These are phyloP conservation scores for Chlamydotis undulata DNA, from an alignment of 2,113 vertebrate species.

Conservation along the genomic window DNA sequence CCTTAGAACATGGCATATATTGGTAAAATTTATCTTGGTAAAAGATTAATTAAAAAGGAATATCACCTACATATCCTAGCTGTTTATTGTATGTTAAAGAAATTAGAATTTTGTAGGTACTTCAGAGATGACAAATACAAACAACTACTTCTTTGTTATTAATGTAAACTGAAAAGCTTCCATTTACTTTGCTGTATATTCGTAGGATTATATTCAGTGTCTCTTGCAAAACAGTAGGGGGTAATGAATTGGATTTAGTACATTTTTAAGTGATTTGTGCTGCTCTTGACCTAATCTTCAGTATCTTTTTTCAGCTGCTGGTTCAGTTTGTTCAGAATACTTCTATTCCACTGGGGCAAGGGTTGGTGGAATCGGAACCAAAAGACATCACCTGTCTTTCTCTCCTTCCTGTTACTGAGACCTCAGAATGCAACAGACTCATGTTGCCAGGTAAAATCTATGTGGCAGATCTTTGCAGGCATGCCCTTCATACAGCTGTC, in stretches of 20 bases:
- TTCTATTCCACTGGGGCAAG: slow-evolving; percentile 92
- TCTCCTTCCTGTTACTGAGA: slow-evolving; percentile 86
- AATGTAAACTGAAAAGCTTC: not conserved
- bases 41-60: not conserved
- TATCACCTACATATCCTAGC: not conserved
- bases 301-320: slow-evolving; percentile 86
- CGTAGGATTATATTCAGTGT: not conserved
- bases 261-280: not conserved
- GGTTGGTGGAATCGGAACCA: slow-evolving; percentile 87
- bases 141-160: not conserved
- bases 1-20: not conserved
- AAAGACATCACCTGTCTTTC: slow-evolving; percentile 89
- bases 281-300: slow-evolving; percentile 40
- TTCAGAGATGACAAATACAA: not conserved
- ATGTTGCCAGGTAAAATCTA: slow-evolving; percentile 88
- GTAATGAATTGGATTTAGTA: not conserved
- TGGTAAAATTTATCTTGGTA: not conserved
- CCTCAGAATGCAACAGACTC: slow-evolving; percentile 88
- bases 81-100: not conserved
- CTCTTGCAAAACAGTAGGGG: not conserved
- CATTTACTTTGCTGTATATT: not conserved
- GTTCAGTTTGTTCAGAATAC: slow-evolving; percentile 99
- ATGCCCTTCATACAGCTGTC: not conserved
- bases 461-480: not conserved
- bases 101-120: not conserved